Conservation (phyloP, 2,797 vertebrate genomes). For the Hipposideros larvatus region DNA sequence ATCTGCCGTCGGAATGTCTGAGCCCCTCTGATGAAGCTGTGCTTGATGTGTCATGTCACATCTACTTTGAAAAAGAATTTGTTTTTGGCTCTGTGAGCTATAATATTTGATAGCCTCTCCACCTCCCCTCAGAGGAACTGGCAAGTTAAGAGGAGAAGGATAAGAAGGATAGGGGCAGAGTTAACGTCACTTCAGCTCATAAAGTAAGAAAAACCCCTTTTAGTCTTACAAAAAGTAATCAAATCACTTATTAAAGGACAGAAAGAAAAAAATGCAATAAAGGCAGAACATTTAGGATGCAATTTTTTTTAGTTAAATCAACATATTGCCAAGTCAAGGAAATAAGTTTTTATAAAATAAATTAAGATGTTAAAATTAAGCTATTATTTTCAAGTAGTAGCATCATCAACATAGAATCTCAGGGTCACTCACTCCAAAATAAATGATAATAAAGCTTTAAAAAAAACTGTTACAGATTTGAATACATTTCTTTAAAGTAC, state of each 20-base stretch:
- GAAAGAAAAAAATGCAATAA: neutral
- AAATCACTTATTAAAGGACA: neutral
- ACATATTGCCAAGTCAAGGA: neutral
- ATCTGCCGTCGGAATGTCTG: neutral
- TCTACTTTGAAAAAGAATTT: neutral
- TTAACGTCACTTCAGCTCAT: neutral
- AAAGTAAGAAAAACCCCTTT: neutral
- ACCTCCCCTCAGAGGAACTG: neutral
- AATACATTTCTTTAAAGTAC: neutral
- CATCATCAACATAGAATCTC: neutral
- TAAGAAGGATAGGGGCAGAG: neutral
- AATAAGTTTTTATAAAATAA: neutral
- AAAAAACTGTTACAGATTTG: neutral
- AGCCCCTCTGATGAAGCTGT: neutral
- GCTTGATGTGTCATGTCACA: neutral
- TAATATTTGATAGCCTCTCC: neutral
- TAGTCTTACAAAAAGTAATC: neutral
- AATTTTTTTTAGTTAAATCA: neutral
- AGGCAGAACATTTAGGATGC: neutral
- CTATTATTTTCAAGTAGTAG: neutral
- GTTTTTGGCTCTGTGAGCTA: neutral
- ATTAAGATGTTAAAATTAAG: neutral
- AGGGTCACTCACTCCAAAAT: neutral
- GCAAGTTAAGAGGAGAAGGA: neutral
- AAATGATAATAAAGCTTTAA: neutral